These are phyloP conservation scores for Zootoca vivipara DNA, from an alignment of 2,113 vertebrate genomes.

Conservation along the genomic window DNA sequence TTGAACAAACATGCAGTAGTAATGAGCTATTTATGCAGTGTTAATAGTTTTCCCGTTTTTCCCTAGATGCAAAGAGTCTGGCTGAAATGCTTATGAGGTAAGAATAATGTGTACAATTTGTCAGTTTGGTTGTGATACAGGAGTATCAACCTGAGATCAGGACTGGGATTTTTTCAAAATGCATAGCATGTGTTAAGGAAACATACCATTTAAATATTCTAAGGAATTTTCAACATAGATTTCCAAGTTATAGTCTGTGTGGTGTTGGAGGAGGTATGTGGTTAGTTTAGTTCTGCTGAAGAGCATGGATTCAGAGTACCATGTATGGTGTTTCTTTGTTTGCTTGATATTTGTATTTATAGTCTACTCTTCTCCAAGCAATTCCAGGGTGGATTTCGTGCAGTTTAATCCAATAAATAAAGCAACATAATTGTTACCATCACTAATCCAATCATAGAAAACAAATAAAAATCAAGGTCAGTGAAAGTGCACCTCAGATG, in stretches of 20 bases:
- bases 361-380: neutral
- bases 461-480: too few species aligned
- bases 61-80: conserved; percentile 97
- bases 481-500: too few species aligned
- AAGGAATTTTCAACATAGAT: neutral
- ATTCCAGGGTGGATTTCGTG: too few species aligned
- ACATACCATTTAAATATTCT: neutral
- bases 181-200: neutral
- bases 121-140: neutral
- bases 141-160: neutral
- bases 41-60: conserved; percentile 73
- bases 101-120: conserved; percentile 45
- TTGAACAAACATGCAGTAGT: neutral
- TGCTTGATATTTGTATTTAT: neutral
- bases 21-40: conserved; percentile 5
- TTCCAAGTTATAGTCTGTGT: neutral
- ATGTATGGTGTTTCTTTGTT: neutral
- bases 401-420: too few species aligned
- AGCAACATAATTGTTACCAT: too few species aligned
- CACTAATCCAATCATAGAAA: too few species aligned
- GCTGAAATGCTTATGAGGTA: conserved; percentile 99
- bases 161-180: neutral
- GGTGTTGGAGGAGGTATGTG: neutral
- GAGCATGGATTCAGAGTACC: neutral
- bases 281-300: neutral